Percentiles rank a stretch among this genome's conserved stretches.
Conservation (phyloP, 2,113 vertebrate species). For the Crotalus tigris region DNA sequence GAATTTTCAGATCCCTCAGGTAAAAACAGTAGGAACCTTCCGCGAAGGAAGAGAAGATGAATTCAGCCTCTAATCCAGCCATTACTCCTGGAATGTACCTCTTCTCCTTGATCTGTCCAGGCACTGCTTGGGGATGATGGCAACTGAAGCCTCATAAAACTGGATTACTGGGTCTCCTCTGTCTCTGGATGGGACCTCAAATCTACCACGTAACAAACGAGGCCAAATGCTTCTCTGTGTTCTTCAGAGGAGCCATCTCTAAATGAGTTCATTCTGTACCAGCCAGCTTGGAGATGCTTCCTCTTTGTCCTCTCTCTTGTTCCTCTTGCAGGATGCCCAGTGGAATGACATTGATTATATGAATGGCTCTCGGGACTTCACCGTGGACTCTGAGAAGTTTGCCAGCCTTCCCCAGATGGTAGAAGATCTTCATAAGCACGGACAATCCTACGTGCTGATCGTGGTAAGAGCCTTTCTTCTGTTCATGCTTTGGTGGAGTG, state of each 20-base stretch:
- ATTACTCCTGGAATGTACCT: too few relatives aligned
- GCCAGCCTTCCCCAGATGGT: constrained; percentile 77
- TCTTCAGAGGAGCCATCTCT: not conserved
- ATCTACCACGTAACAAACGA: not conserved
- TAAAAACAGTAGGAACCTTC: constrained; percentile 2
- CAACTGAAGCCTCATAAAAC: not conserved
- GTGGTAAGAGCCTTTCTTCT: constrained; percentile 64
- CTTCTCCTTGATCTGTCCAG: not conserved
- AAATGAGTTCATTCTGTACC: not conserved
- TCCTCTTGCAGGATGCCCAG: constrained; percentile 72
- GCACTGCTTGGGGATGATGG: not conserved
- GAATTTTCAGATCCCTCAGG: constrained; percentile 70
- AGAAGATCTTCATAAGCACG: constrained; percentile 65
- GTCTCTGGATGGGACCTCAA: not conserved
- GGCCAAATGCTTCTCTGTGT: not conserved
- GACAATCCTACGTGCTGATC: constrained; percentile 73
- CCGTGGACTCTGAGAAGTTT: constrained; percentile 70
- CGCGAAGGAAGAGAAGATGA: not conserved
- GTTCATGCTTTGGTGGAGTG: not conserved
- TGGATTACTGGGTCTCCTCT: not conserved
- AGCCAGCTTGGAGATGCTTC: not conserved
- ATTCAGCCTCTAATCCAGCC: too few relatives aligned
- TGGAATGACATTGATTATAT: constrained; percentile 85
- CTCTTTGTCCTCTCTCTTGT: not conserved
- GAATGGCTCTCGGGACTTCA: constrained; percentile 82